Evolutionary conservation across 2,888 invertebrate genomes (phyloP).

Genomic region (Nesidiocoris tenuis): DNA sequence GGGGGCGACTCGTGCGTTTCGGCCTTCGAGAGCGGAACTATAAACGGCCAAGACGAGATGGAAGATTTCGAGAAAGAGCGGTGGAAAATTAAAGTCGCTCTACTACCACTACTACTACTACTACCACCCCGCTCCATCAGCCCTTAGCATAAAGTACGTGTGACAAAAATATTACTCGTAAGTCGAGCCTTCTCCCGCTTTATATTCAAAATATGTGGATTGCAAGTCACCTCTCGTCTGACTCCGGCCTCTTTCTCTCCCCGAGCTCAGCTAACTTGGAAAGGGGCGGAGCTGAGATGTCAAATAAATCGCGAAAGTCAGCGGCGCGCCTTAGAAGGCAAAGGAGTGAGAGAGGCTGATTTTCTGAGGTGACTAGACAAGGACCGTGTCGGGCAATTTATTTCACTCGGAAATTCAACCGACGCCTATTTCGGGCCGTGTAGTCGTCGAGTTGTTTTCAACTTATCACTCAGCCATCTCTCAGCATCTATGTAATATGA

Average conservation of each 20-base stretch:
- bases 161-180: conserved; percentile 19
- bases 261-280: too few species aligned
- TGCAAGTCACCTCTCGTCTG: not conserved
- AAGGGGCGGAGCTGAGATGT: not conserved
- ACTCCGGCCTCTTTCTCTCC: not conserved
- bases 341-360: not conserved
- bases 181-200: conserved; percentile 5
- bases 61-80: not conserved
- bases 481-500: not conserved
- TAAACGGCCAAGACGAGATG: not conserved
- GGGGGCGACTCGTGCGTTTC: too few species aligned
- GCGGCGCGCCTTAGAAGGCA: not conserved
- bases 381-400: not conserved
- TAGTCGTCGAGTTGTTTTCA: not conserved
- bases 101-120: too few species aligned
- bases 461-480: not conserved
- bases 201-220: conserved; percentile 21
- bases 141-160: conserved; percentile 2
- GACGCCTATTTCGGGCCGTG: not conserved
- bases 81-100: not conserved
- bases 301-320: not conserved
- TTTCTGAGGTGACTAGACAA: not conserved
- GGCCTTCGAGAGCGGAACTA: not conserved
- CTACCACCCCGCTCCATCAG: not conserved
- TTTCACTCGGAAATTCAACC: not conserved